phyloP scores from a whole-genome alignment of 2,888 invertebrate genomes.

The Nycteola revayana region DNA sequence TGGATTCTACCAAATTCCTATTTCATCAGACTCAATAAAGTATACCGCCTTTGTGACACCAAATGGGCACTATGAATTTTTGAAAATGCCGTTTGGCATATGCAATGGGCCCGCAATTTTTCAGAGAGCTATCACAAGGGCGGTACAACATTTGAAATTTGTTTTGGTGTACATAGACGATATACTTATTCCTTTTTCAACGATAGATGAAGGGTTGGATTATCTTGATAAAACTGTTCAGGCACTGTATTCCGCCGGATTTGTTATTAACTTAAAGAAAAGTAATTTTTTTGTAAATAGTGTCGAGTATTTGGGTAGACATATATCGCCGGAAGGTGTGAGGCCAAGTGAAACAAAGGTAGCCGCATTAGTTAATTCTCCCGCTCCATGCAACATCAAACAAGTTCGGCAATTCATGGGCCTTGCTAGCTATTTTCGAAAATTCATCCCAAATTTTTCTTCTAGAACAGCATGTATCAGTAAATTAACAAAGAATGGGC shows the following conservation, averaged over 20 bases:
- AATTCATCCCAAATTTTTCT: conserved; percentile 1
- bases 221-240: not conserved
- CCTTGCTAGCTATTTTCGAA: conserved; percentile 1
- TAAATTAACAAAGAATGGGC: not conserved
- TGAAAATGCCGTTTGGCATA: conserved; percentile 25
- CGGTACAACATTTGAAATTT: conserved; percentile 4
- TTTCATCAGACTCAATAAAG: conserved; percentile 1
- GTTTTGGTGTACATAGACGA: conserved; percentile 1
- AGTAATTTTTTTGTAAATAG: not conserved
- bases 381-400: not conserved
- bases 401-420: conserved; percentile 4
- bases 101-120: conserved; percentile 24
- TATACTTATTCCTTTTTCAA: not conserved
- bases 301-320: conserved; percentile 1
- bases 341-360: conserved; percentile 1
- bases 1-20: not conserved
- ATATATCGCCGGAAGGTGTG: not conserved
- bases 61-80: conserved; percentile 18
- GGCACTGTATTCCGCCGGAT: not conserved
- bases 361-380: not conserved
- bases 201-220: not conserved
- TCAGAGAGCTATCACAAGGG: conserved; percentile 19
- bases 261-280: not conserved
- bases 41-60: conserved; percentile 27
- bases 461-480: not conserved